A percentile compares a stretch with the other conserved stretches of the same genome.
phyloP scores from a whole-genome alignment of 2,888 invertebrate genomes.

The Apoderus coryli region DNA sequence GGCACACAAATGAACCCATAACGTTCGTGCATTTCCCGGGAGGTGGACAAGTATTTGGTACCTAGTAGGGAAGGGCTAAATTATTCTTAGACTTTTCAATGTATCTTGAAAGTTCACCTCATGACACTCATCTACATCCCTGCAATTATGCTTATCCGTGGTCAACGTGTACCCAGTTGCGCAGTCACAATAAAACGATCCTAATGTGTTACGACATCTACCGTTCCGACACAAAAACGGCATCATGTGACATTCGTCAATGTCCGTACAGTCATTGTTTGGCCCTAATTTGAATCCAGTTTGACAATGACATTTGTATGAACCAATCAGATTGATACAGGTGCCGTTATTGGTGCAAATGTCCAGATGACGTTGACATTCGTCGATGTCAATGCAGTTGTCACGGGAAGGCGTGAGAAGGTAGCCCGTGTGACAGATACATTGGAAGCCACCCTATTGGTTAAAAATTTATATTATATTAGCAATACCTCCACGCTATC shows the following conservation, averaged over 20 bases:
- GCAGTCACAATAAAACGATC: slow-evolving; percentile 71
- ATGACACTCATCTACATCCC: slow-evolving; percentile 63
- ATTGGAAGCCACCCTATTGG: slow-evolving; percentile 66
- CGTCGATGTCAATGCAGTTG: slow-evolving; percentile 58
- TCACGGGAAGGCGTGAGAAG: slow-evolving; percentile 47
- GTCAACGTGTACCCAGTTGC: slow-evolving; percentile 62
- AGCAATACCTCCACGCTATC: no score
- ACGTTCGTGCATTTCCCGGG: slow-evolving; percentile 53
- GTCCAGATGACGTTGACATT: slow-evolving; percentile 55
- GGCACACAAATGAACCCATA: slow-evolving; percentile 58
- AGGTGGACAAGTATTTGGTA: slow-evolving; percentile 42
- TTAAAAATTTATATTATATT: no score
- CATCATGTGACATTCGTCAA: slow-evolving; percentile 74
- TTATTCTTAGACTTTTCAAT: no score
- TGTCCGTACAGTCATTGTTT: slow-evolving; percentile 65
- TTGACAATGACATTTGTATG: slow-evolving; percentile 60
- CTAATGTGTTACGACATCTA: slow-evolving; percentile 63
- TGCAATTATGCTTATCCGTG: slow-evolving; percentile 61
- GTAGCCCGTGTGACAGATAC: slow-evolving; percentile 62
- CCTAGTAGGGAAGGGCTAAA: slow-evolving; percentile 24
- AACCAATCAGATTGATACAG: slow-evolving; percentile 55
- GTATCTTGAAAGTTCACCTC: no score
- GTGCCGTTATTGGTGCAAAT: slow-evolving; percentile 67
- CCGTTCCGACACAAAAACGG: slow-evolving; percentile 78
- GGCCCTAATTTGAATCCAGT: slow-evolving; percentile 62